Evolutionary conservation across 2,888 invertebrate genomes (phyloP), one percentile per base, ranked within the genome.

Genomic region (Rotaria macrura): DNA sequence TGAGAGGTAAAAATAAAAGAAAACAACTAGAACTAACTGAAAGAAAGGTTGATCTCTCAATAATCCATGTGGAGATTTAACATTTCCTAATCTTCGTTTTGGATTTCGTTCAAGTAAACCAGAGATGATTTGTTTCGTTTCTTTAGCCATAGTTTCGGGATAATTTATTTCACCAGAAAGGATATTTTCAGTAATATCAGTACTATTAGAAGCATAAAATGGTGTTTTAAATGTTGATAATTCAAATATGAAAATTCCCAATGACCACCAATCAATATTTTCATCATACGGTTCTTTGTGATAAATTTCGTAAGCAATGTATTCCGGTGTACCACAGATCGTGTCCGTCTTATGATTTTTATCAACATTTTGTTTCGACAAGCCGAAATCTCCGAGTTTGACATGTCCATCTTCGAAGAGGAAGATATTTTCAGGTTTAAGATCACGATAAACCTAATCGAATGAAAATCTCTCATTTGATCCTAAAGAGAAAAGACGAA

Each of bases 61-160:
- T 43, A 79, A n/a, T 25, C 79, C 79, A 43, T 79, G 79, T n/a
- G 94, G 94, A 91, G 95, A 95, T 88, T 94, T 94, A 84, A 94
- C 93, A 91, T 95, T 94, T 65, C 97, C 97, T 87, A 98, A 92
- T 88, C 99, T 93, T 89, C 95, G 94, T 85, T 93, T 93, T 86
- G 95, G 94, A 91, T 96, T 96, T 90, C 98, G 96, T 91, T 97
- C 96, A 91, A 99, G 93, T 88, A 99, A 93, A 43, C 43, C 79
- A 10, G 40, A 43, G 10, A 79, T 79, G n/a, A 79, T 79, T 12
- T 40, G 43, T 79, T 43, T 40, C 1, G n/a, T 23, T 43, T 43
- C 43, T n/a, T 25, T 38, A 7, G 1, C 12, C 25, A 79, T 79
- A 25, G 79, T 79, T 43, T 79, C 79, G 2, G 79, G 79, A 79